Percentiles rank a stretch among this genome's conserved stretches.
These are phyloP conservation scores for Spisula subtruncata DNA, from an alignment of 2,888 invertebrate genomes.

Conservation along the genomic window DNA sequence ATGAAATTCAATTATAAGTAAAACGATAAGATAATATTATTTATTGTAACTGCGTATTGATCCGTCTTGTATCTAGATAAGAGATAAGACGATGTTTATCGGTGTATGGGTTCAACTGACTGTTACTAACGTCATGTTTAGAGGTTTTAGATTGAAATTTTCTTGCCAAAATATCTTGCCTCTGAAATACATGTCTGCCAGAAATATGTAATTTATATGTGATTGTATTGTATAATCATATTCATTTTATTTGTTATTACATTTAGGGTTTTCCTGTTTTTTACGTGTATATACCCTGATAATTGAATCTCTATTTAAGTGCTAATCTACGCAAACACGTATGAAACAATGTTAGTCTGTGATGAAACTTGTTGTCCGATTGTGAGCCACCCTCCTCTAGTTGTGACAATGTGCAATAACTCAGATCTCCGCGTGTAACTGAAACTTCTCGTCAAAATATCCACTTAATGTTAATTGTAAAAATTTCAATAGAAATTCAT, in stretches of 20 bases:
- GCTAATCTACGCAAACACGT: conserved; percentile 46
- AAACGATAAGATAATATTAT: not conserved
- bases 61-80: not conserved
- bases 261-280: conserved; percentile 44
- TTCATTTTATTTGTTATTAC: conserved; percentile 41
- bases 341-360: conserved; percentile 40
- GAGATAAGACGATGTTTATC: not conserved
- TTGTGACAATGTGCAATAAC: conserved; percentile 30
- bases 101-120: conserved; percentile 8
- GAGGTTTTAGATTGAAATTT: conserved; percentile 42
- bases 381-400: not conserved
- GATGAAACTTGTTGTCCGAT: not conserved
- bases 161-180: conserved; percentile 83
- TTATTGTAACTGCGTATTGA: not conserved
- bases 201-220: conserved; percentile 48
- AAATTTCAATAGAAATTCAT: conserved; percentile 3
- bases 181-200: conserved; percentile 64
- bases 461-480: not conserved
- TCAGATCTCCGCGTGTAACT: not conserved
- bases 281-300: conserved; percentile 14
- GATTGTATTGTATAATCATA: conserved; percentile 36
- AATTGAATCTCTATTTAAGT: conserved; percentile 68
- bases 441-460: conserved; percentile 1
- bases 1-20: not conserved
- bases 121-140: conserved; percentile 4